A percentile compares a stretch with the other conserved stretches of the same genome.
phyloP scores from a whole-genome alignment of 1,140 invertebrate species.

The Parasteatoda tepidariorum region DNA sequence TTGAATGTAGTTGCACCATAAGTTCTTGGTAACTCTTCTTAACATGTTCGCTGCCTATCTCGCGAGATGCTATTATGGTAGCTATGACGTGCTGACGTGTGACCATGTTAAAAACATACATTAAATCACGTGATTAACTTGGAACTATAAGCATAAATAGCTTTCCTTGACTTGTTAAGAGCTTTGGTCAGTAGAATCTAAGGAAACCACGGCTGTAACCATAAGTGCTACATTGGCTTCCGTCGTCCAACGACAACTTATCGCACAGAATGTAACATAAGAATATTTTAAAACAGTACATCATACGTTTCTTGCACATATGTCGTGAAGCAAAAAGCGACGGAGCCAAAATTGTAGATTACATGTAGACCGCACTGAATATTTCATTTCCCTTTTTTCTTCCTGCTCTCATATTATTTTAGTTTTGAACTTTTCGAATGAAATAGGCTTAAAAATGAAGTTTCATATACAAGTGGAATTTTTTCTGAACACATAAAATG shows the following conservation, averaged over 20 bases:
- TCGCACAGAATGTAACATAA: not conserved
- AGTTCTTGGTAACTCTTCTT: too few relatives aligned
- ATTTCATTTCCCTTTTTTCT: not conserved
- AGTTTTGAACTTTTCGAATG: not conserved
- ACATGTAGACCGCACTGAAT: not conserved
- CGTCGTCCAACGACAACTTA: not conserved
- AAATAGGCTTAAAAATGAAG: not conserved
- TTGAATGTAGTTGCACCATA: too few relatives aligned
- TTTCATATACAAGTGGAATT: too few relatives aligned
- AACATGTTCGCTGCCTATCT: too few relatives aligned
- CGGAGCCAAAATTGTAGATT: not conserved
- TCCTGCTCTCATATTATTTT: not conserved
- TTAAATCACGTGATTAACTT: too few relatives aligned
- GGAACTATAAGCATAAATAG: too few relatives aligned
- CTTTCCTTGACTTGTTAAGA: too few relatives aligned
- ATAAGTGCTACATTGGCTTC: conserved; percentile 34
- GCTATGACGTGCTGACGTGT: too few relatives aligned
- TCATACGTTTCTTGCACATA: not conserved
- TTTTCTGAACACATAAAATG: too few relatives aligned
- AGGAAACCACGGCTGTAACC: conserved; percentile 10
- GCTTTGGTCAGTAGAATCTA: not conserved
- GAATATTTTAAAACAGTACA: not conserved
- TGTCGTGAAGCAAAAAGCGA: not conserved
- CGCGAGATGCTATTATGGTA: too few relatives aligned
- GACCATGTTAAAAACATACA: too few relatives aligned